A percentile compares a stretch with the other conserved stretches of the same genome.
Evolutionary conservation across 2,797 vertebrate genomes (phyloP).

Genomic region (Rhyacichthys aspro): DNA sequence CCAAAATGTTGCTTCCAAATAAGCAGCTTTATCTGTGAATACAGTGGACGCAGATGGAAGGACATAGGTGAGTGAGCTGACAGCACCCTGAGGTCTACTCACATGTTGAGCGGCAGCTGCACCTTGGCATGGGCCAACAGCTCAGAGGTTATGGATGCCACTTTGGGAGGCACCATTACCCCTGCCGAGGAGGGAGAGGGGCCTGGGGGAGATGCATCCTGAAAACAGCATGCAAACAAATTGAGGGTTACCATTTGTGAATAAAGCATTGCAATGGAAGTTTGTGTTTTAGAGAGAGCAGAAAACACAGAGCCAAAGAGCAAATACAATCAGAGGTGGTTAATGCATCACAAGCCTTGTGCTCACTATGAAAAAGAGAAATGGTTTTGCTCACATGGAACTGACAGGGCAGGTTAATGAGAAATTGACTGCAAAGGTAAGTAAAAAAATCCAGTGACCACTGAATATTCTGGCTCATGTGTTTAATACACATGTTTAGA

Average conservation of each 20-base stretch:
- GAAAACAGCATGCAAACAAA: slow-evolving; percentile 33
- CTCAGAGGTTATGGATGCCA: slow-evolving; percentile 86
- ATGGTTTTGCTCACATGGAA: slow-evolving; percentile 34
- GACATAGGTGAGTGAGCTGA: slow-evolving; percentile 32
- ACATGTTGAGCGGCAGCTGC: slow-evolving; percentile 98
- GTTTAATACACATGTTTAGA: slow-evolving; percentile 5
- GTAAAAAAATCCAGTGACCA: slow-evolving; percentile 12
- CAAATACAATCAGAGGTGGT: slow-evolving; percentile 32
- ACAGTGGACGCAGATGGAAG: slow-evolving; percentile 12
- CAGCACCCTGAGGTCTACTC: slow-evolving; percentile 71
- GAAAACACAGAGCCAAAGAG: slow-evolving; percentile 30
- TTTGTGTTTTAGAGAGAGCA: slow-evolving; percentile 15
- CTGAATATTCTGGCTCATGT: slow-evolving; percentile 14
- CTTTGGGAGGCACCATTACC: slow-evolving; percentile 82
- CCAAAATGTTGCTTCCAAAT: too few relatives aligned
- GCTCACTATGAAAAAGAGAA: slow-evolving; percentile 30
- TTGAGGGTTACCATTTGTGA: slow-evolving; percentile 18
- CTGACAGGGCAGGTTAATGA: slow-evolving; percentile 11
- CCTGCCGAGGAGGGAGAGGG: slow-evolving; percentile 78
- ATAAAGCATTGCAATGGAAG: slow-evolving; percentile 18
- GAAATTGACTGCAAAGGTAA: slow-evolving; percentile 1
- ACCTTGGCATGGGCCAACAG: slow-evolving; percentile 89
- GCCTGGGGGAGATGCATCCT: slow-evolving; percentile 87
- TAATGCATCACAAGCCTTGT: slow-evolving; percentile 14
- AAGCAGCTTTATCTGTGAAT: neutral